Evolutionary conservation across 2,888 invertebrate species (phyloP), one percentile per base, ranked within the genome.

Genomic region (Harpalus rubripes): DNA sequence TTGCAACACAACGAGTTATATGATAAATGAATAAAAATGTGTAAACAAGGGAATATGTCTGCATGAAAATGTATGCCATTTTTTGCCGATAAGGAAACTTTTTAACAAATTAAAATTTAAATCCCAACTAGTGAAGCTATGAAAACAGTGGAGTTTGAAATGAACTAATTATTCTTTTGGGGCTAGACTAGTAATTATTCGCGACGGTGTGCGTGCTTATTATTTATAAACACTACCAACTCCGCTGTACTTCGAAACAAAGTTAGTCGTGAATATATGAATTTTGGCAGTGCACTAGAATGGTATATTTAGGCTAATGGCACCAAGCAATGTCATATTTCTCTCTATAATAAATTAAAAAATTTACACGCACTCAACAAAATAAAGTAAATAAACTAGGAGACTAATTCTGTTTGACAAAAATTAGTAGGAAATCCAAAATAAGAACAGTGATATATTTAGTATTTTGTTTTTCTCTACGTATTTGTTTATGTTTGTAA

Each of bases 221-320:
- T 68, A 68, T 41, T 68, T 41, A 68, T 68, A 68, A 68, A 68
- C 68, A 41, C 39, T 18, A 59, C 58, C 58, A 63, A 63, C 61
- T 59, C 15, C 22, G 41, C 7, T 41, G 41, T 32, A 68, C 41
- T 68, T 68, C 41, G 39, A 68, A 68, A 68, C 68, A 68, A 68
- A 68, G 68, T 68, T 68, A 15, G 39, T 68, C 15, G 68, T 68
- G 68, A 68, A 68, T 68, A 68, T 39, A 39, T 68, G 68, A 68
- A 68, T 68, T 68, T 68, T 68, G 68, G 68, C 68, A 68, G 39
- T 15, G 16, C 32, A 41, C 3, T 68, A 68, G 41, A 41, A 68
- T 41, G 41, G 68, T 68, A 68, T 39, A 68, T 68, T 68, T 68
- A 68, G 68, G 39, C 39, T 68, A 68, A 68, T 68, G 39, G n/a